A percentile compares a stretch with the other conserved stretches of the same genome.
Evolutionary conservation across 2,797 vertebrate species (phyloP).

Genomic region (Leucoraja ocellata): DNA sequence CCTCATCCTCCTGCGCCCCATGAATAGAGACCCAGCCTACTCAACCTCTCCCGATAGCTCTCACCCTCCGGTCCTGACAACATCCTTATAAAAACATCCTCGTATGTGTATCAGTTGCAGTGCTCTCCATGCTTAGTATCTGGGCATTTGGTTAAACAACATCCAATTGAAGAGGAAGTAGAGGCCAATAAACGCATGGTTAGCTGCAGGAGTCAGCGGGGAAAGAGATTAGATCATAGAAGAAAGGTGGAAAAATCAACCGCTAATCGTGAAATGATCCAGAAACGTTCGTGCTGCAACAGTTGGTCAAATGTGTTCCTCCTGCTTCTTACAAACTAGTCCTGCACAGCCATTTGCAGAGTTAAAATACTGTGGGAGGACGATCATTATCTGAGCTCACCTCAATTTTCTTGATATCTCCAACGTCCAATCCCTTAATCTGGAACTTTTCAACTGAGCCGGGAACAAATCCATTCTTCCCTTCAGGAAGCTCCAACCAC

Average conservation of each 20-base stretch:
- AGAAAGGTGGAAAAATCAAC: neutral
- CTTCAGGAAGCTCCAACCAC: slow-evolving; percentile 78
- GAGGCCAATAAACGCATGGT: too few species aligned
- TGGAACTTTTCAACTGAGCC: slow-evolving; percentile 81
- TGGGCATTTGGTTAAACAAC: neutral
- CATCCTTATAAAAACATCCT: too few species aligned
- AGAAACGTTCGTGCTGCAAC: neutral
- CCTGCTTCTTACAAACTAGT: neutral
- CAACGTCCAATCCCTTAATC: slow-evolving; percentile 73
- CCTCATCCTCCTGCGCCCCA: too few species aligned
- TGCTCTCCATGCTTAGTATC: neutral
- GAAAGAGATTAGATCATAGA: neutral
- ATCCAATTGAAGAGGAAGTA: neutral
- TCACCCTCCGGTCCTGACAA: too few species aligned
- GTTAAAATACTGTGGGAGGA: neutral
- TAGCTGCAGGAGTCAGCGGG: neutral
- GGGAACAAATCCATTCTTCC: slow-evolving; percentile 67
- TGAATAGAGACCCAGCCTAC: too few species aligned
- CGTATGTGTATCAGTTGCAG: neutral
- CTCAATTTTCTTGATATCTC: slow-evolving; percentile 87
- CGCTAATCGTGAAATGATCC: neutral
- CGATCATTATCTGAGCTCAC: slow-evolving; percentile 52
- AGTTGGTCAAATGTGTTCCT: neutral
- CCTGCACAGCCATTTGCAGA: neutral
- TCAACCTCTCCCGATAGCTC: too few species aligned